Evolutionary conservation across 2,797 vertebrate species (phyloP).

Genomic region (Lates japonicus): DNA sequence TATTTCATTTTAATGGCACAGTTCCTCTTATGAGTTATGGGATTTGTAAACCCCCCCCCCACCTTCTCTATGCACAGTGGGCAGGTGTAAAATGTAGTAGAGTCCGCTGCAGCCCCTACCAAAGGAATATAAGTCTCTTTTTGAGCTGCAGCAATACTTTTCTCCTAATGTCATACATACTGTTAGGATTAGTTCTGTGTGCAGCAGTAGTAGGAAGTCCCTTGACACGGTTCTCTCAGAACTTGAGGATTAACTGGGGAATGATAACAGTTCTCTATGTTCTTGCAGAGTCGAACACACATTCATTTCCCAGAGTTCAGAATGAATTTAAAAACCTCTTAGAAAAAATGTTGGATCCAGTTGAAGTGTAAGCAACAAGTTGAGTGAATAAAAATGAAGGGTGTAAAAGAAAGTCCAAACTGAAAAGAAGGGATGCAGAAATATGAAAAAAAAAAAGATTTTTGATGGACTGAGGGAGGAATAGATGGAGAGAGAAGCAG

Average conservation of each 20-base stretch:
- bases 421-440: conserved; percentile 4
- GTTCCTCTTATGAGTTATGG: conserved; percentile 71
- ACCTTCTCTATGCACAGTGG: conserved; percentile 27
- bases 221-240: conserved; percentile 34
- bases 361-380: conserved; percentile 17
- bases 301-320: conserved; percentile 7
- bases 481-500: conserved; percentile 22
- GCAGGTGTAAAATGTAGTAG: conserved; percentile 71
- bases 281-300: not conserved
- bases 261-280: conserved; percentile 53
- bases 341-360: conserved; percentile 36
- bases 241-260: conserved; percentile 48
- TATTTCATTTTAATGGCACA: conserved; percentile 71
- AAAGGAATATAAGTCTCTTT: conserved; percentile 51
- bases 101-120: conserved; percentile 20
- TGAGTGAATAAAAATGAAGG: conserved; percentile 13
- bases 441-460: not conserved
- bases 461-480: conserved; percentile 29
- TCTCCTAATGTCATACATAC: conserved; percentile 48
- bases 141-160: conserved; percentile 47
- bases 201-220: conserved; percentile 53
- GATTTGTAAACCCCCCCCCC: conserved; percentile 41
- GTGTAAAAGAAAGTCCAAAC: conserved; percentile 10
- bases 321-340: conserved; percentile 1
- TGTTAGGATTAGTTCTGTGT: conserved; percentile 50